Percentiles rank a stretch among this genome's conserved stretches.
Evolutionary conservation across 2,888 invertebrate genomes (phyloP).

Genomic region (Drosophila rellima): DNA sequence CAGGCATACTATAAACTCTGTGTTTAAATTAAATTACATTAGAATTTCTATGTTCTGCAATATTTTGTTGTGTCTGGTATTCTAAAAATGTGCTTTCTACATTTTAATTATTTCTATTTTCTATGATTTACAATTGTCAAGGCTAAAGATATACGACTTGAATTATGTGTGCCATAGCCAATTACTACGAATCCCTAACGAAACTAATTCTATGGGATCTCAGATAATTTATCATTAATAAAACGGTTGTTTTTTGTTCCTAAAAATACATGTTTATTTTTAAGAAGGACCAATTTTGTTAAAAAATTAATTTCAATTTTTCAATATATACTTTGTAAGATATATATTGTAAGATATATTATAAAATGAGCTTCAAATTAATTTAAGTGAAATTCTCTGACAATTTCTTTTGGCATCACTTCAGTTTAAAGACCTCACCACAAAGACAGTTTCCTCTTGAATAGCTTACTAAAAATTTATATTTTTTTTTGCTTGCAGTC

Average conservation of each 20-base stretch:
- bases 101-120: slow-evolving; percentile 32
- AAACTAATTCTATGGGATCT: background rate
- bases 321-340: too few relatives aligned
- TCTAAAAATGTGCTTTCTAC: slow-evolving; percentile 39
- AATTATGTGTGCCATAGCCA: background rate
- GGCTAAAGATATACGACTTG: slow-evolving; percentile 11
- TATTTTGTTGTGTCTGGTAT: slow-evolving; percentile 44
- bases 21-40: slow-evolving; percentile 73
- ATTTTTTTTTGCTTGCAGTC: slow-evolving; percentile 9
- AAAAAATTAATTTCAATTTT: too few relatives aligned
- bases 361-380: too few relatives aligned
- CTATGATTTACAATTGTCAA: slow-evolving; percentile 23
- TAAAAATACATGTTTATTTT: background rate
- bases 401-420: background rate
- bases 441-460: slow-evolving; percentile 12
- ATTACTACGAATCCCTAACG: background rate
- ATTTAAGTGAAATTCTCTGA: background rate
- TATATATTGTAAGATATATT: too few relatives aligned
- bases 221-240: background rate
- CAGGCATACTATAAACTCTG: slow-evolving; percentile 31
- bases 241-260: background rate
- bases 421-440: background rate
- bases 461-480: slow-evolving; percentile 10
- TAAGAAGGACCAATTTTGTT: too few relatives aligned
- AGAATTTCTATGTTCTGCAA: slow-evolving; percentile 39